phyloP scores from a whole-genome alignment of 2,797 vertebrate genomes.

The Pangasius larnaudii region DNA sequence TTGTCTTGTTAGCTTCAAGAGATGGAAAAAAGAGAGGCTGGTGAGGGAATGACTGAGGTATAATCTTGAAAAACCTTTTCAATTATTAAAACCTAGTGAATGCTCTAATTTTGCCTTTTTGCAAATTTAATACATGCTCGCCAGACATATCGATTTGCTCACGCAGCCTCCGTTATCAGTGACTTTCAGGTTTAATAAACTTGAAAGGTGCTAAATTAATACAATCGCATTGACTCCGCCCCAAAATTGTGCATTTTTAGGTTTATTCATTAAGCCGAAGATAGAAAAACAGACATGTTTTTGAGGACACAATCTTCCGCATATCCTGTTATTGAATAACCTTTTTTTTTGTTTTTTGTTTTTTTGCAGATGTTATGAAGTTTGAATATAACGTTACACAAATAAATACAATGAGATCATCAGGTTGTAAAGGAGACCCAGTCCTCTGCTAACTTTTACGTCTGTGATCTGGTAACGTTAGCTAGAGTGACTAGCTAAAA shows the following conservation, averaged over 20 bases:
- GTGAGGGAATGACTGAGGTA: background rate
- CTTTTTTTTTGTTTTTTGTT: background rate
- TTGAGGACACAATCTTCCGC: too few species aligned
- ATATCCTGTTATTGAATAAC: too few species aligned
- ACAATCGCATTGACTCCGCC: background rate
- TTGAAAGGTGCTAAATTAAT: background rate
- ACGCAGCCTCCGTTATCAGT: background rate
- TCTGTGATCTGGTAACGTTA: background rate
- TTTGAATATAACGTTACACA: background rate
- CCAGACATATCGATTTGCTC: background rate
- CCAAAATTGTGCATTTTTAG: background rate
- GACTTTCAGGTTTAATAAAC: background rate
- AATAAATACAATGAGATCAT: background rate
- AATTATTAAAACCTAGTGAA: background rate
- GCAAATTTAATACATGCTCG: background rate
- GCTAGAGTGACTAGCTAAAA: background rate
- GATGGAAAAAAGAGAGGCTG: background rate
- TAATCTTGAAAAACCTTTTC: background rate
- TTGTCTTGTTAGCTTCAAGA: too few species aligned
- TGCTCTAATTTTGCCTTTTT: background rate
- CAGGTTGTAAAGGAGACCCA: background rate
- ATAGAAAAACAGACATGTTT: too few species aligned
- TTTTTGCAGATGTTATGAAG: background rate
- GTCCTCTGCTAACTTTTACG: background rate
- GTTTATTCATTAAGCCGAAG: too few species aligned